Evolutionary conservation across 2,113 vertebrate genomes (phyloP).

Genomic region (Tapirus terrestris): DNA sequence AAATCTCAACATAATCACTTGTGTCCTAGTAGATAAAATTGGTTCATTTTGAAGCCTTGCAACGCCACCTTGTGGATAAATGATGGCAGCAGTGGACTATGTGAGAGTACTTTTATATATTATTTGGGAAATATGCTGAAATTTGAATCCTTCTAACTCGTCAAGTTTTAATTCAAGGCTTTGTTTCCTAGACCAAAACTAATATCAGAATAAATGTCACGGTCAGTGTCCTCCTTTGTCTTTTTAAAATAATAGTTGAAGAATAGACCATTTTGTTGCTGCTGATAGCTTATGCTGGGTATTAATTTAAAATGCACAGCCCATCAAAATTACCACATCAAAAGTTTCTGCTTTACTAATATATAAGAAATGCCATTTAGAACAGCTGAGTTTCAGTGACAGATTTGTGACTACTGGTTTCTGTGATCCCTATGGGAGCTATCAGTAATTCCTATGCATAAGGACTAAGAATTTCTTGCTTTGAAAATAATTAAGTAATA

Average conservation of each 20-base stretch:
- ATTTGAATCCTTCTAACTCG: background rate
- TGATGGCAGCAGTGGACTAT: background rate
- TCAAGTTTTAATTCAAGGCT: slow-evolving; percentile 7
- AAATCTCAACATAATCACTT: background rate
- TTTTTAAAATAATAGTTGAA: slow-evolving; percentile 28
- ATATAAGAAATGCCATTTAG: background rate
- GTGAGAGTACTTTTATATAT: background rate
- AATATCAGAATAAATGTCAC: background rate
- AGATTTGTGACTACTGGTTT: background rate
- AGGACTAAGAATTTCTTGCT: background rate
- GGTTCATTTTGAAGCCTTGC: slow-evolving; percentile 58
- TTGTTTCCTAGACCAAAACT: background rate
- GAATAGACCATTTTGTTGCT: background rate
- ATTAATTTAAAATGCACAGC: background rate
- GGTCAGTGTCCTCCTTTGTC: background rate
- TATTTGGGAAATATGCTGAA: background rate
- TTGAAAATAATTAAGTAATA: background rate
- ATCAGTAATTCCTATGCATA: background rate
- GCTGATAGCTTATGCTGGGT: background rate
- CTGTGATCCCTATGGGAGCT: background rate
- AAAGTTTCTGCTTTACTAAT: background rate
- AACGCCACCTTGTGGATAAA: slow-evolving; percentile 79
- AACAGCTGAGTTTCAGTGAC: background rate
- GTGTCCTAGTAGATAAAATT: fast-evolving
- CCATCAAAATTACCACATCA: background rate